Conservation (phyloP, 2,113 vertebrate species). For the Hoplias malabaricus region DNA sequence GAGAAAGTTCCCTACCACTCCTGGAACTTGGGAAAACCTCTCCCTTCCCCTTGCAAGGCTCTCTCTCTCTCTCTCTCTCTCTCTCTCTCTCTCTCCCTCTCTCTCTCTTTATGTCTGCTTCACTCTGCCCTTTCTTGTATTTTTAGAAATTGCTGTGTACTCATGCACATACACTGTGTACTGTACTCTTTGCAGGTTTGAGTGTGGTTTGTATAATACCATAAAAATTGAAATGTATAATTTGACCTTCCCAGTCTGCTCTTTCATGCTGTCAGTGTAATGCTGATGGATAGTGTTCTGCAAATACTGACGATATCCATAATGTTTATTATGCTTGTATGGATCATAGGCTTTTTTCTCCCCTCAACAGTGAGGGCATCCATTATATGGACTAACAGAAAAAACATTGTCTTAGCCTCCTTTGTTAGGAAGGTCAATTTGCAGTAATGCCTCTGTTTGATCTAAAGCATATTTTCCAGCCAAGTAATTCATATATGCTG, state of each 20-base stretch:
- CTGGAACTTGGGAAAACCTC: constrained; percentile 58
- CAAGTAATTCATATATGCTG: neutral
- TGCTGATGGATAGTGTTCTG: no score
- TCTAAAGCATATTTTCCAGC: neutral
- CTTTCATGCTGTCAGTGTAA: no score
- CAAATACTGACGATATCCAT: no score
- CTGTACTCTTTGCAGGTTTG: no score
- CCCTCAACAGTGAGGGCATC: neutral
- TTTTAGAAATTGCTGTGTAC: neutral
- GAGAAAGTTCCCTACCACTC: constrained; percentile 56
- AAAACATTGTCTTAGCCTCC: neutral
- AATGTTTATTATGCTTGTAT: no score
- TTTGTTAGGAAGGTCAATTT: neutral
- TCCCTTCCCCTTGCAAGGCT: constrained; percentile 56
- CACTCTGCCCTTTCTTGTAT: neutral
- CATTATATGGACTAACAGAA: neutral
- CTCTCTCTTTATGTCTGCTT: neutral
- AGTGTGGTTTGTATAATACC: no score
- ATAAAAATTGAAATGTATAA: no score
- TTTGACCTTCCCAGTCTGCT: no score
- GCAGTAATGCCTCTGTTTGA: neutral
- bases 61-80: neutral
- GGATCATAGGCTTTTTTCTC: neutral
- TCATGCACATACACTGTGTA: neutral
- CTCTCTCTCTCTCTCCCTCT: neutral